Evolutionary conservation across 1,140 invertebrate species (phyloP).

Genomic region (Colletes latitarsis): DNA sequence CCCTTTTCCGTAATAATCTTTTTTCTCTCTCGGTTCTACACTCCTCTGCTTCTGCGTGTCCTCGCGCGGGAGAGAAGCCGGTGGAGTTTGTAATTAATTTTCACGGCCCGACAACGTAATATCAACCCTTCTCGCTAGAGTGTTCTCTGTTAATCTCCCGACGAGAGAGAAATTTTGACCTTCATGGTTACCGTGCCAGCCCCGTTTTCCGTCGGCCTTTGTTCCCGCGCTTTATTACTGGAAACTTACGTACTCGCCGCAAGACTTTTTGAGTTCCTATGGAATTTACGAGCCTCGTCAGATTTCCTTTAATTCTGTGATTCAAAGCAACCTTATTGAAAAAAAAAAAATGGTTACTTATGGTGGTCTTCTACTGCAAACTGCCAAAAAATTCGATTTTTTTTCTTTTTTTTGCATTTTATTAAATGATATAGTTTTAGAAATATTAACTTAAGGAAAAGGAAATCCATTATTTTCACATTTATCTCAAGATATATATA

Average conservation of each 20-base stretch:
- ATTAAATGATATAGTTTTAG: too few relatives aligned
- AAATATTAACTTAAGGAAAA: too few relatives aligned
- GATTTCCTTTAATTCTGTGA: not conserved
- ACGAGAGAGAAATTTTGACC: conserved; percentile 56
- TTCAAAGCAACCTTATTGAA: not conserved
- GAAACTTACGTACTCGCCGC: conserved; percentile 17
- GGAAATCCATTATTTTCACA: too few relatives aligned
- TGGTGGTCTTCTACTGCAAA: too few relatives aligned
- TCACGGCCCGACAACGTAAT: conserved; percentile 43
- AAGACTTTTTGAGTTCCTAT: conserved; percentile 1
- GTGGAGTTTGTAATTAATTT: conserved; percentile 62
- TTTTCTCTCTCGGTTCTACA: not conserved
- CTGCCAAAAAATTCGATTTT: too few relatives aligned
- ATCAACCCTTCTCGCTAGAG: conserved; percentile 34
- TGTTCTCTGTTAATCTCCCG: conserved; percentile 52
- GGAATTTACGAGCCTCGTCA: conserved; percentile 5
- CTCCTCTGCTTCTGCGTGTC: conserved; percentile 26
- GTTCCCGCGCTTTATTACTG: conserved; percentile 49
- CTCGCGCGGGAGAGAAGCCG: conserved; percentile 8
- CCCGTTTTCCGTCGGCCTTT: conserved; percentile 24
- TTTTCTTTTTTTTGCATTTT: too few relatives aligned
- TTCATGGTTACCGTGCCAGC: conserved; percentile 42
- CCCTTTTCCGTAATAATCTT: conserved; percentile 34
- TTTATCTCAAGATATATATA: too few relatives aligned
- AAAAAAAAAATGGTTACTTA: not conserved